Evolutionary conservation across 2,888 invertebrate species (phyloP), one percentile per base, ranked within the genome.

Genomic region (Drosophila cracens): DNA sequence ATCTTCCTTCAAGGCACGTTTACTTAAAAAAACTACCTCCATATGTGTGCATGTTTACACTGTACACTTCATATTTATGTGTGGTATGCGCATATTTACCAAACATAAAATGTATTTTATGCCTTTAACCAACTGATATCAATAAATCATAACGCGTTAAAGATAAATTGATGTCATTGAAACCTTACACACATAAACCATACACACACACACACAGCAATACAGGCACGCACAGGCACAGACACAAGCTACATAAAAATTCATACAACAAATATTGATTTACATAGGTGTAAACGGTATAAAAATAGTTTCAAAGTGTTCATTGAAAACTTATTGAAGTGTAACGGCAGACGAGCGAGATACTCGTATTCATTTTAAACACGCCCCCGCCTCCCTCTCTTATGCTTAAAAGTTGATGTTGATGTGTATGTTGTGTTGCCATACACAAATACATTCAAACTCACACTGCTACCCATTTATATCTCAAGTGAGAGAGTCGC

Each of bases 301-400:
- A 87, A 86, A 86, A 84, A 86, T 89, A 89, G 84, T 89, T 87
- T 87, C 87, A 86, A 86, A 86, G 84, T 86, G 84, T 89, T 86
- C 84, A 86, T 87, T 81, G 79, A 84, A 86, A 89, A 84, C 70
- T 81, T 89, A 86, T 83, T 89, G 74, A 87, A 81, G 83, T 76
- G 84, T 76, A 81, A 89, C 65, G 82, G 69, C 71, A 77, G 64
- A 82, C 72, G 77, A 76, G 79, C 74, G 74, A 76, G 80, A 86
- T 83, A 78, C 69, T 70, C 65, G 67, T 81, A 86, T 81, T 83
- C 72, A 82, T 82, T 83, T 88, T 83, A 76, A 83, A 76, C 81
- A 81, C 61, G 60, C 56, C 73, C 60, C 57, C 43, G 69, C 43
- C 31, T 27, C 38, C 31, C n/a, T 5, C 18, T 34, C 18, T 48